phyloP scores from a whole-genome alignment of 2,888 invertebrate species.

The Epirrhoe alternata region DNA sequence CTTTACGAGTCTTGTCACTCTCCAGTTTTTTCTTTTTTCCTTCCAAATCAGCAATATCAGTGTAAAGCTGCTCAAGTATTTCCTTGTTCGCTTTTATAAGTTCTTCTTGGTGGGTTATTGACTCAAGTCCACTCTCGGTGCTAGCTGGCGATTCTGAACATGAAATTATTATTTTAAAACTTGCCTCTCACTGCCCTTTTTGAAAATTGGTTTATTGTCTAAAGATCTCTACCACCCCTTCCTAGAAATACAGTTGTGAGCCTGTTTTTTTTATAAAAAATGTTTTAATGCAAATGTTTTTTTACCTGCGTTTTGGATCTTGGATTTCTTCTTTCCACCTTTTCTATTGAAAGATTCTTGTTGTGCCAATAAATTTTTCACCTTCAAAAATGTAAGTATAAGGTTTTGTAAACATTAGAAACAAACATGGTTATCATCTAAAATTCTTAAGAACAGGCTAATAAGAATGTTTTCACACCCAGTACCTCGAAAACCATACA shows the following conservation, averaged over 20 bases:
- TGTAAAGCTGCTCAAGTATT: conserved; percentile 69
- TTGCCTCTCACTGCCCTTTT: background rate
- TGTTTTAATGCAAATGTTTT: background rate
- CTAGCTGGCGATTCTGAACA: conserved; percentile 63
- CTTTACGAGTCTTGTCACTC: conserved; percentile 52
- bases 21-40: conserved; percentile 61
- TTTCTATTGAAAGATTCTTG: conserved; percentile 63
- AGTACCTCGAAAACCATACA: too few species aligned
- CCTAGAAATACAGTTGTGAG: too few species aligned
- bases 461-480: too few species aligned
- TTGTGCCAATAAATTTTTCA: conserved; percentile 70
- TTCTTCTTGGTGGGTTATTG: conserved; percentile 75
- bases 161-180: background rate
- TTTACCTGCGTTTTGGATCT: conserved; percentile 58
- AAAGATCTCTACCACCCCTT: too few species aligned
- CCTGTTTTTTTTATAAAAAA: background rate
- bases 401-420: background rate
- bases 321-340: conserved; percentile 61
- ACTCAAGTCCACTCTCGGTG: conserved; percentile 66
- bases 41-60: conserved; percentile 73
- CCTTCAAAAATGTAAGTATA: conserved; percentile 49
- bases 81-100: conserved; percentile 79
- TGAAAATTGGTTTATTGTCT: background rate
- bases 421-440: background rate
- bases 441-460: background rate